Conservation (phyloP, 2,797 vertebrate species). For the Rhinella marina region DNA sequence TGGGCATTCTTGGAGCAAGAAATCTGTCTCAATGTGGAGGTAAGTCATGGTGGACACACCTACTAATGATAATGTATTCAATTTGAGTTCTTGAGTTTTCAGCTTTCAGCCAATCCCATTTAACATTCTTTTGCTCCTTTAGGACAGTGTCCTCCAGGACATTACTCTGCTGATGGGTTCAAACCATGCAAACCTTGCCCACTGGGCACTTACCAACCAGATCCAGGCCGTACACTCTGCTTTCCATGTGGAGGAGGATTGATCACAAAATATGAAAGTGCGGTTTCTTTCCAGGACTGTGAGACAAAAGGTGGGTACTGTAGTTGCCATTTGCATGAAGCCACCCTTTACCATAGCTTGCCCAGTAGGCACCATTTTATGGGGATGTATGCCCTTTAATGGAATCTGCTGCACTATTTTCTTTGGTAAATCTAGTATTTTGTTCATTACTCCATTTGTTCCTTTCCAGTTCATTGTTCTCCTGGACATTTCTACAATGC, state of each 20-base stretch:
- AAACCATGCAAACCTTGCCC: conserved; percentile 86
- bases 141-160: conserved; percentile 92
- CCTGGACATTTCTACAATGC: conserved; percentile 95
- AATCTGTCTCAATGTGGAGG: conserved; percentile 95
- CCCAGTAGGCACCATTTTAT: not conserved
- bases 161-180: conserved; percentile 89
- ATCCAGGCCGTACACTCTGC: conserved; percentile 89
- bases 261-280: conserved; percentile 85
- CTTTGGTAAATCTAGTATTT: not conserved
- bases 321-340: not conserved
- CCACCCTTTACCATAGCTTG: not conserved
- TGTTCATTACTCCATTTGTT: not conserved
- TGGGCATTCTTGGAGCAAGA: conserved; percentile 82
- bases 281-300: conserved; percentile 90
- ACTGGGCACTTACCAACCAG: conserved; percentile 86
- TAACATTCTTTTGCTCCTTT: conserved; percentile 62
- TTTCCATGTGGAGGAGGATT: conserved; percentile 92
- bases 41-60: conserved; percentile 62
- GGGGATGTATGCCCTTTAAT: not conserved
- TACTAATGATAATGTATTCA: too few relatives aligned
- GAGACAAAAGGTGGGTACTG: conserved; percentile 87
- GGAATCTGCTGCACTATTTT: not conserved
- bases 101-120: too few relatives aligned
- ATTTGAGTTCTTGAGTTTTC: too few relatives aligned
- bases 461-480: conserved; percentile 88